Base-by-base conservation (phyloP, 2,888 invertebrate genomes). In the Phortica okadai region DNA sequence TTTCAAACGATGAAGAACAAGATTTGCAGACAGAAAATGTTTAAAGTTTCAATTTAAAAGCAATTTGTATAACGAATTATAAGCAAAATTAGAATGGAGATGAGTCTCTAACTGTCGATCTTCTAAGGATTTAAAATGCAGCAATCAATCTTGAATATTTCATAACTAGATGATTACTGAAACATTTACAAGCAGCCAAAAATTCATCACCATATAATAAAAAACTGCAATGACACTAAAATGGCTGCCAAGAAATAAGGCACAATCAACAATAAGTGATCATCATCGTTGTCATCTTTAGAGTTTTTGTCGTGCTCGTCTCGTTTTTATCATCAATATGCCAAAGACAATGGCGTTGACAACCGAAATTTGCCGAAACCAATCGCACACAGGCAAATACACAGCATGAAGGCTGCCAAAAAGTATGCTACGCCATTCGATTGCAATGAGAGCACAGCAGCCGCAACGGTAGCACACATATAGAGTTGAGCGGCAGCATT, bases 381-480 rank as follows among this genome's bases (percentile, higher is more conserved):
- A 73, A 44, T 42, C 50, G 50, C 50, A 14, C 50, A 50, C 50
- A 50, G 64, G 70, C 75, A 41, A 8, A 7, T 72, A 62, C 8
- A 6, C 59, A 59, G 21, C 21, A 59, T 59, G 59, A 41, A 44
- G 10, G 62, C 41, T 64, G 78, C 86, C 87, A 84, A 88, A 85
- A 85, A 83, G 81, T 83, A 84, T 84, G 82, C 86, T 82, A 84
- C 80, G 80, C 81, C 82, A 80, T 81, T 59, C 62, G 62, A 62
- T 25, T 62, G 62, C 62, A 62, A 62, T 62, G 62, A 62, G 21
- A 10, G 25, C 14, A 50, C 50, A 45, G 67, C 69, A 74, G 75
- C 59, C 21, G 50, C 56, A n/a, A 54, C 59, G 54, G 62, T 75
- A 74, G 54, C 73, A 69, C 25, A 16, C 62, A 10, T 62, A 8